A percentile compares a stretch with the other conserved stretches of the same genome.
Evolutionary conservation across 2,113 vertebrate species (phyloP).

Genomic region (Mohoua ochrocephala): DNA sequence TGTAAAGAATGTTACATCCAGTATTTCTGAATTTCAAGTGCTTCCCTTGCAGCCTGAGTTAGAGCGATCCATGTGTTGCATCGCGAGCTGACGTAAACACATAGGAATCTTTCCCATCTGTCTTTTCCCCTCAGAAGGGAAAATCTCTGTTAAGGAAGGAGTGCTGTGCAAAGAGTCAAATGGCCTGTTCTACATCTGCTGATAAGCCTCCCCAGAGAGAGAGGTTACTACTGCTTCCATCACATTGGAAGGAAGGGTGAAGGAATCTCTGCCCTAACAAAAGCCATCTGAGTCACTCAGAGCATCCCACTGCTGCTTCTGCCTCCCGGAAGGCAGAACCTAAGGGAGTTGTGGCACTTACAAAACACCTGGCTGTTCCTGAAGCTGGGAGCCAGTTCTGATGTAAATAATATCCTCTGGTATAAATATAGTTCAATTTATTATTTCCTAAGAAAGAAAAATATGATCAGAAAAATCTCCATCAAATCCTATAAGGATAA

Average conservation of each 20-base stretch:
- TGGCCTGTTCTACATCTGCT: not conserved
- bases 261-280: not conserved
- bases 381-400: not conserved
- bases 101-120: not conserved
- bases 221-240: not conserved
- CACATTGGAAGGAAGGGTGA: not conserved
- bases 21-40: not conserved
- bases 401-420: not conserved
- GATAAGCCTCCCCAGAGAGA: not conserved
- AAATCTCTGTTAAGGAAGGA: not conserved
- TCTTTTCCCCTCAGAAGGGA: not conserved
- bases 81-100: not conserved
- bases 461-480: not conserved
- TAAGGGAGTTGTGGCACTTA: not conserved
- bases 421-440: not conserved
- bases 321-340: not conserved
- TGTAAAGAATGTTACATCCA: not conserved
- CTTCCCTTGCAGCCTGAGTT: not conserved
- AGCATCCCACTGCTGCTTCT: not conserved
- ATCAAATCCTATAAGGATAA: not conserved
- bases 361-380: not conserved
- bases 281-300: not conserved
- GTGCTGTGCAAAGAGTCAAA: not conserved
- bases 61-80: not conserved
- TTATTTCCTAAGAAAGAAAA: not conserved